Base-by-base conservation (phyloP, 2,888 invertebrate species). In the Abscondita cerata region DNA sequence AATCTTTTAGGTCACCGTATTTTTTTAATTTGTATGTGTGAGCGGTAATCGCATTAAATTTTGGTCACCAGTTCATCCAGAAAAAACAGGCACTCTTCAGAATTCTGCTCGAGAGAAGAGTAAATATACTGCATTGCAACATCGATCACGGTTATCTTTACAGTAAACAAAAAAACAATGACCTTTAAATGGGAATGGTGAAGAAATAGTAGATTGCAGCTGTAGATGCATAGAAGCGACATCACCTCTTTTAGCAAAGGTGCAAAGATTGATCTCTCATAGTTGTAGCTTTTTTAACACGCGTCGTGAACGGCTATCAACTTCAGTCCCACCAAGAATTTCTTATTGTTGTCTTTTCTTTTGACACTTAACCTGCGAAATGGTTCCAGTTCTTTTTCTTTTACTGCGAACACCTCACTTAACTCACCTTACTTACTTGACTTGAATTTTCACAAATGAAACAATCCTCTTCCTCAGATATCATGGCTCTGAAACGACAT, bases 111-210 rank as follows among this genome's bases (percentile, higher is more conserved):
- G 31, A 31, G 31, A 31, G 5, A 31, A 31, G 31, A 31, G 31
- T 31, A 31, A 31, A 31, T 31, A 31, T 9, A 31, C 9, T 31
- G 31, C 31, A 31, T 31, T 31, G 31, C 31, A 31, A 9, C 9
- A 31, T 31, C 31, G 31, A 31, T 31, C 9, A 9, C 44, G 13
- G 44, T 15, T 44, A 44, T 15, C 12, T 44, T 18, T 15, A 18
- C 44, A 12, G 44, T 11, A 15, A 13, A 44, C 44, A 44, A 44
- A 44, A n/a, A 44, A n/a, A n/a, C 44, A 44, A 44, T 44, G 44
- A 15, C 16, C 38, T 38, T n/a, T 38, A 12, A 4, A 38, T 38
- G 38, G 12, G 12, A 38, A 38, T 38, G n/a, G 6, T 12, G 38
- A 12, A n/a, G n/a, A n/a, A n/a, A 8, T 12, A 38, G 38, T 12